Base-by-base conservation (phyloP, 2,888 invertebrate species). In the Aproaerema taeniolella region DNA sequence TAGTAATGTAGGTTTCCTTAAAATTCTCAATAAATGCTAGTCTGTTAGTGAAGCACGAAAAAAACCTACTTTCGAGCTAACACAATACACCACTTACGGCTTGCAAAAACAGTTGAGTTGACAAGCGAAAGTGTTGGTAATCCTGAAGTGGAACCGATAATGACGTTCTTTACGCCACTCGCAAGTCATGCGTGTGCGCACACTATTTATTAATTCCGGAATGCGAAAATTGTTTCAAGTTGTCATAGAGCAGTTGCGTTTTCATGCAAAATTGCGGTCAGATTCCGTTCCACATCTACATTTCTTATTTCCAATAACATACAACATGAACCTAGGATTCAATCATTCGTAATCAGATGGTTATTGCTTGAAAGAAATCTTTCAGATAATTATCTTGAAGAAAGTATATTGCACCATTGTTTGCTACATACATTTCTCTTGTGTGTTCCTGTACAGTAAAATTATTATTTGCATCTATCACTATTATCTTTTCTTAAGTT, bases 81-180 rank as follows among this genome's bases (percentile, higher is more conserved):
- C 45, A 48, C 47, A 45, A 50, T 53, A 49, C 42, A 48, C 41
- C 55, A 59, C 61, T 67, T 61, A 61, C 53, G 47, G 38, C 42
- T 26, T 46, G 50, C 54, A 49, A 49, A 61, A 61, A 55, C 52
- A 50, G 49, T 49, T 47, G 40, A 41, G 46, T 65, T 26, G 67
- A 66, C 64, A 63, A 67, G 72, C 63, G 76, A 76, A 74, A 76
- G 76, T 72, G 46, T 50, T 51, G 57, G 54, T 62, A 61, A 63
- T 64, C 58, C 53, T 55, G 46, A 45, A 39, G 43, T 50, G 49
- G 63, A 58, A 58, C 55, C 53, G 61, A 52, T 60, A 67, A 66
- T 64, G 50, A 57, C 56, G 61, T 58, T 58, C 55, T 62, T 61
- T 54, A 54, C 58, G 55, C 58, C 45, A 46, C 78, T 78, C 71